A percentile compares a stretch with the other conserved stretches of the same genome.
phyloP scores from a whole-genome alignment of 1,140 invertebrate species.

The Teleogryllus occipitalis region DNA sequence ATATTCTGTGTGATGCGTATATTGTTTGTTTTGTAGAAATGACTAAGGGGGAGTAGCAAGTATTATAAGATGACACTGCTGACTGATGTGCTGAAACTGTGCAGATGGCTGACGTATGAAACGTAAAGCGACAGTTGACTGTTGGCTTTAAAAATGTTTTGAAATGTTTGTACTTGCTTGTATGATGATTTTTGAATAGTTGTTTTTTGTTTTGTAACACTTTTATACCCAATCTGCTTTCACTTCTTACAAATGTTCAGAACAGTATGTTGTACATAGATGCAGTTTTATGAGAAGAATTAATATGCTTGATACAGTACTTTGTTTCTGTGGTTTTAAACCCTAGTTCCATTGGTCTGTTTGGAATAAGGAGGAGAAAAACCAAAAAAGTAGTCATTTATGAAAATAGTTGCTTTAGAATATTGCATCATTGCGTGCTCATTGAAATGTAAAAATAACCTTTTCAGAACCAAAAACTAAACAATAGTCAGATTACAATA shows the following conservation, averaged over 20 bases:
- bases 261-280: not conserved
- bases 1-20: not conserved
- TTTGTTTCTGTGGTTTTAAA: not conserved
- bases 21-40: not conserved
- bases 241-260: not conserved
- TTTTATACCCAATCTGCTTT: not conserved
- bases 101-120: no score
- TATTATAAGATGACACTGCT: not conserved
- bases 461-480: slow-evolving; percentile 5
- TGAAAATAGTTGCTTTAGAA: slow-evolving; percentile 5
- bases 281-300: not conserved
- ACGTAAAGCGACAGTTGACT: no score
- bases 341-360: not conserved
- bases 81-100: no score
- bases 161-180: not conserved
- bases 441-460: not conserved
- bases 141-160: no score
- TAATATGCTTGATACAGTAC: not conserved
- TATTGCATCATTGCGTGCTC: not conserved
- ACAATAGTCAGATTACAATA: slow-evolving; percentile 3
- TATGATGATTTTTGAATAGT: slow-evolving; percentile 1
- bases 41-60: not conserved
- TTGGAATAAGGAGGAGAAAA: not conserved
- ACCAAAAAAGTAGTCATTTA: not conserved
- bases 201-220: not conserved